A percentile compares a stretch with the other conserved stretches of the same genome.
phyloP scores from a whole-genome alignment of 2,888 invertebrate genomes.

The Epistrophe grossulariae region DNA sequence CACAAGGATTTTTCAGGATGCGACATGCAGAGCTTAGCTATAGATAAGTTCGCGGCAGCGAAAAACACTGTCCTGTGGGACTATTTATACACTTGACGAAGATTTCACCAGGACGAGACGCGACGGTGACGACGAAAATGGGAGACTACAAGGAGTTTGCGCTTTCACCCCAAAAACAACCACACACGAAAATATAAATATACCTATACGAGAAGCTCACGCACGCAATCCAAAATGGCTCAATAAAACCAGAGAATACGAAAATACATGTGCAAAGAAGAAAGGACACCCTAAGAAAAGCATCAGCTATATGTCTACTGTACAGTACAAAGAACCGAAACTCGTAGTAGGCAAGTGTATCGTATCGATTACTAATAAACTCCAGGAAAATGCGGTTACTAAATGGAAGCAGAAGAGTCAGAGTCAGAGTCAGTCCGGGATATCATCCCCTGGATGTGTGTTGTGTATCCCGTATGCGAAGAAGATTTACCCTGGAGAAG shows the following conservation, averaged over 20 bases:
- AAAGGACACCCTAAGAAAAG: conserved; percentile 53
- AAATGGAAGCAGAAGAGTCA: conserved; percentile 32
- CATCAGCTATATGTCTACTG: conserved; percentile 1
- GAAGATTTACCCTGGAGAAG: conserved; percentile 58
- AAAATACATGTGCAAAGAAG: conserved; percentile 21
- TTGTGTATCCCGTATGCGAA: conserved; percentile 48
- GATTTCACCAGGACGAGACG: conserved; percentile 25
- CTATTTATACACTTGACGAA: conserved; percentile 56
- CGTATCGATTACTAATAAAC: conserved; percentile 75
- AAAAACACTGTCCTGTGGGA: conserved; percentile 60
- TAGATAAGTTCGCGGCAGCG: conserved; percentile 46
- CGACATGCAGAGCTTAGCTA: conserved; percentile 40
- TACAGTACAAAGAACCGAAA: conserved; percentile 30
- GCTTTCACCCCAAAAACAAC: conserved; percentile 35
- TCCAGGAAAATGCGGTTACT: conserved; percentile 68
- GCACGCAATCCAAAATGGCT: conserved; percentile 69
- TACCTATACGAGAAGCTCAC: neutral
- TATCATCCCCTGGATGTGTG: conserved; percentile 48
- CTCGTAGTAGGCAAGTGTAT: conserved; percentile 64
- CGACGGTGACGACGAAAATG: neutral
- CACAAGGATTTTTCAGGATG: conserved; percentile 51
- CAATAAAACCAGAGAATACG: conserved; percentile 42
- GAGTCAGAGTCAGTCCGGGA: neutral
- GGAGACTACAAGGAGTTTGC: conserved; percentile 56
- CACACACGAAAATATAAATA: conserved; percentile 27